Conservation (phyloP, 2,797 vertebrate species). For the Tangara arthus region DNA sequence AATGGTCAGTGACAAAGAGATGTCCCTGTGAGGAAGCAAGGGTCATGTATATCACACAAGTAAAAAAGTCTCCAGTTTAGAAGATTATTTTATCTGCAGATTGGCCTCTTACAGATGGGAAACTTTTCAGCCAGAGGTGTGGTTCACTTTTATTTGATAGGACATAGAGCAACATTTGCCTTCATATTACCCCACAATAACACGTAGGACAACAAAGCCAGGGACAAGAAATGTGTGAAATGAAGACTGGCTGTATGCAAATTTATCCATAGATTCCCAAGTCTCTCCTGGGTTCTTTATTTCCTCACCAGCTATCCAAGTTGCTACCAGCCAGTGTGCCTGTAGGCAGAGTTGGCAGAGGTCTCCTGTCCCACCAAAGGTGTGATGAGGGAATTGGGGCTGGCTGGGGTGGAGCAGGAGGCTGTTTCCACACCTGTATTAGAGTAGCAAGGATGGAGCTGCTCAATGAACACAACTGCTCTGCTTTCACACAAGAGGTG, state of each 20-base stretch:
- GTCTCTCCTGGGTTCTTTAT: background rate
- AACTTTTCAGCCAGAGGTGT: background rate
- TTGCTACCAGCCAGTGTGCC: background rate
- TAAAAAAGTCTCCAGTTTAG: background rate
- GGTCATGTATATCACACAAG: accelerated
- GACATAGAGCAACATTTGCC: background rate
- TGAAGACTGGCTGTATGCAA: accelerated
- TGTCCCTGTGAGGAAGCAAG: background rate
- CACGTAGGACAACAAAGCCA: background rate
- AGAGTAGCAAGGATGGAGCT: background rate
- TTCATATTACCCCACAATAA: background rate
- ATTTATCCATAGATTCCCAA: background rate
- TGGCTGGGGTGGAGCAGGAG: background rate
- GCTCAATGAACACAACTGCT: background rate
- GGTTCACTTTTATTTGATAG: background rate
- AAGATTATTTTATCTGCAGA: background rate
- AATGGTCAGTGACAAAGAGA: background rate
- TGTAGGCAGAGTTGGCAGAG: background rate
- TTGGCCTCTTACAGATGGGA: background rate
- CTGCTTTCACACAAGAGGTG: background rate
- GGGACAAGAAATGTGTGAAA: background rate
- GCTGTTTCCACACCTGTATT: background rate
- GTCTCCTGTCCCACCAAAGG: accelerated
- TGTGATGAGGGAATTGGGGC: background rate
- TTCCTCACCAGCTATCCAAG: accelerated